Base-by-base conservation (phyloP, 2,797 vertebrate species). In the Poeciliopsis presidionis region DNA sequence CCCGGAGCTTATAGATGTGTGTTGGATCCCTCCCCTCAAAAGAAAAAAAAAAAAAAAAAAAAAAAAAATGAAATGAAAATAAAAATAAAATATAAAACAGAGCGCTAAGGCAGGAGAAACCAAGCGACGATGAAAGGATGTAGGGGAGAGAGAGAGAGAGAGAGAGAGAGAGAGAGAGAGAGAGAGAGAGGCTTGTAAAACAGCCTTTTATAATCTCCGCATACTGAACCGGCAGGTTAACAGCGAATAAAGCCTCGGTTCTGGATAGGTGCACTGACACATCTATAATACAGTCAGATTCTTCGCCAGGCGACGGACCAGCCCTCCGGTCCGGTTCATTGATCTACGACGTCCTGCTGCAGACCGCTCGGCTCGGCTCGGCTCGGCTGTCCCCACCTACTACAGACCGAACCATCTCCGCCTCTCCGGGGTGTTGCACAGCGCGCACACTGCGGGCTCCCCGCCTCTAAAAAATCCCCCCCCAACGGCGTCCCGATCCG, bases 341-440 rank as follows among this genome's bases (percentile, higher is more conserved):
- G 95, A 96, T 96, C 95, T 95, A 91, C 93, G 94, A 91, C 93
- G 94, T 95, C 94, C 95, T 94, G 90, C 91, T 93, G 94, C 93
- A 95, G 95, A 94, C 94, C 93, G 94, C 94, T 94, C 94, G 87
- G 94, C 94, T 94, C 94, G 86, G 94, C 94, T 94, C 94, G 87
- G 94, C 94, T 94, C 94, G 87, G 75, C 91, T 90, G 95, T 94
- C 95, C 59, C 95, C 95, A 95, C 96, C 96, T 96, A 96, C 96
- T 94, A 95, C 86, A 92, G 96, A 94, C 90, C 77, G 78, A 92
- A 92, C 96, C 94, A 96, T 93, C 71, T 88, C 61, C 75, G 78
- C 82, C 79, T 71, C 82, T 65, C 81, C 73, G 72, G 93, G 95
- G 86, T 83, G 77, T 57, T 72, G 5, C 30, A 36, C 73, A 47